Base-by-base conservation (phyloP, 64 coral and sea anemone species). In the Stylophora pistillata region DNA sequence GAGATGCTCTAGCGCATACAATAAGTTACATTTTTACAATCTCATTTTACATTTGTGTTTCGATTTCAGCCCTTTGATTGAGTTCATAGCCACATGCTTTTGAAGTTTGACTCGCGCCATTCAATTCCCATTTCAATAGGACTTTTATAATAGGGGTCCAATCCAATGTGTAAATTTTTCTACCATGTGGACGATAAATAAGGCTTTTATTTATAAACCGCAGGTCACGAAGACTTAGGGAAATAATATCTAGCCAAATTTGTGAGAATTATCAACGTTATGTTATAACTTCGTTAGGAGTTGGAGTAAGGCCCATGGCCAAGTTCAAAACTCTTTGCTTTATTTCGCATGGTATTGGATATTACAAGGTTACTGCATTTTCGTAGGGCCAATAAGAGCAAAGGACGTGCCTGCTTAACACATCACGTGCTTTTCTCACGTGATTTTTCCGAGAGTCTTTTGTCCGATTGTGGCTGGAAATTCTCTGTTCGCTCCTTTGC, bases 271-370 rank as follows among this genome's bases (percentile, higher is more conserved):
- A 82, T 83, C 68, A 83, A 83, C 53, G 68, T 59, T 20, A 69
- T 83, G 80, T 83, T 66, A 83, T 15, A 83, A 83, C 80, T 83
- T 83, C 80, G 80, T 83, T 68, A 52, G 80, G 80, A 83, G 80
- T 53, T 68, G 53, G 31, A 68, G 61, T 68, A 69, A 83, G 61
- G 80, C 80, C 80, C 37, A 37, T 83, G 80, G 80, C 62, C 80
- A 25, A 83, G 5, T 41, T 30, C 63, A 62, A 9, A 23, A 23
- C 56, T 57, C 27, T 75, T 47, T 37, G 31, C 32, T 16, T 18
- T 75, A 56, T 77, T 55, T 55, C 15, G 74, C 75, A 56, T 13
- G 53, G 11, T 25, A 27, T 23, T 77, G 21, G 52, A 13, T 27
- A 47, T 47, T n/a, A 16, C 26, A 77, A 77, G 55, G 23, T 37